Percentiles rank a stretch among this genome's conserved stretches.
Conservation (phyloP, 1,140 invertebrate species). For the Zaprionus ornatus region DNA sequence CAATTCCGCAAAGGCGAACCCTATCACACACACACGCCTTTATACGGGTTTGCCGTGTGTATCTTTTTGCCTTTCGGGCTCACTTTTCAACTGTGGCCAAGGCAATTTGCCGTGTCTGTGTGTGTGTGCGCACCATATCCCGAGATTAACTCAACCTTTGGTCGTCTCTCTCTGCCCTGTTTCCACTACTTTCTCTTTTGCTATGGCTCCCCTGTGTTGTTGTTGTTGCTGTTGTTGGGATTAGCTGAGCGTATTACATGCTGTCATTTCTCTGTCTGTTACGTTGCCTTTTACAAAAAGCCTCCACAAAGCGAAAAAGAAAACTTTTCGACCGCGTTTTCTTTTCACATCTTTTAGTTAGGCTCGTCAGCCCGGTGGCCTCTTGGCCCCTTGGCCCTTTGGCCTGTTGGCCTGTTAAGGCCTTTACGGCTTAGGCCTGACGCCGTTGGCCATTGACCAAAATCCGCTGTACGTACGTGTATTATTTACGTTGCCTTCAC, state of each 20-base stretch:
- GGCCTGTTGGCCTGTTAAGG: conserved; percentile 50
- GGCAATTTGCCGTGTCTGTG: conserved; percentile 17
- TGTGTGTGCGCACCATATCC: conserved; percentile 5
- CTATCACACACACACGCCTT: neutral
- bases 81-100: conserved; percentile 21
- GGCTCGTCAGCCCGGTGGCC: conserved; percentile 2
- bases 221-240: neutral
- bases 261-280: conserved; percentile 38
- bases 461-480: conserved; percentile 21
- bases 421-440: conserved; percentile 46
- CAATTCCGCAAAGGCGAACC: conserved; percentile 18
- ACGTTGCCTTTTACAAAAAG: conserved; percentile 20
- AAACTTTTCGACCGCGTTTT: conserved; percentile 27
- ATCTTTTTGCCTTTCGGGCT: conserved; percentile 5
- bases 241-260: conserved; percentile 34
- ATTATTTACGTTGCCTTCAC: neutral
- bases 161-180: conserved; percentile 39
- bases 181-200: conserved; percentile 8
- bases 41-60: neutral
- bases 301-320: conserved; percentile 20
- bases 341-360: conserved; percentile 6
- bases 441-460: conserved; percentile 16
- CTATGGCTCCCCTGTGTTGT: neutral
- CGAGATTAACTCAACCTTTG: conserved; percentile 71
- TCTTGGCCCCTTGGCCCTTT: neutral